Evolutionary conservation across 2,888 invertebrate species (phyloP).

Genomic region (Cryptophagus acutangulus): DNA sequence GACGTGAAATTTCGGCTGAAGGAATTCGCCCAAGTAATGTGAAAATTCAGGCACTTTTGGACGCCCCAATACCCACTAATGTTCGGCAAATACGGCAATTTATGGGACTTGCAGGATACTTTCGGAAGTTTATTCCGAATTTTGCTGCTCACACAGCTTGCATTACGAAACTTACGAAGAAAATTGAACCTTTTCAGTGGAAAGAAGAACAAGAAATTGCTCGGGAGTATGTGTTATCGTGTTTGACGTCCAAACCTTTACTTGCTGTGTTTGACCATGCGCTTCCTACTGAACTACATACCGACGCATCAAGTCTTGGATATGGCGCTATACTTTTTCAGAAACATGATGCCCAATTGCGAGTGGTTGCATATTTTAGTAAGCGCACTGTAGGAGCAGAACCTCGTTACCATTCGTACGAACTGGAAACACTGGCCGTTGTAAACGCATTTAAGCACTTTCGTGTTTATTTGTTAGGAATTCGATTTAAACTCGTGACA

Average conservation of each 20-base stretch:
- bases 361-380: constrained; percentile 35
- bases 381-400: constrained; percentile 35
- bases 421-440: constrained; percentile 39
- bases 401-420: constrained; percentile 36
- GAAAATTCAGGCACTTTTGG: constrained; percentile 23
- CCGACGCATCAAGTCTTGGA: constrained; percentile 29
- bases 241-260: constrained; percentile 14
- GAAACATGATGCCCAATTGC: constrained; percentile 20
- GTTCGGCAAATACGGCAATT: constrained; percentile 23
- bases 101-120: constrained; percentile 24
- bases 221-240: constrained; percentile 1
- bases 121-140: constrained; percentile 25
- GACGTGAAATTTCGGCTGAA: constrained; percentile 13
- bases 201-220: background rate
- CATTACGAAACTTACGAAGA: constrained; percentile 19
- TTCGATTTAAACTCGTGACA: constrained; percentile 31
- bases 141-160: constrained; percentile 24
- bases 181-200: constrained; percentile 7
- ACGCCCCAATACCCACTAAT: constrained; percentile 30
- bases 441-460: constrained; percentile 36
- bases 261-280: constrained; percentile 22
- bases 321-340: constrained; percentile 31
- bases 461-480: constrained; percentile 34
- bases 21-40: constrained; percentile 9
- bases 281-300: constrained; percentile 29